Conservation (phyloP, 2,888 invertebrate species). For the Catocala fraxini region DNA sequence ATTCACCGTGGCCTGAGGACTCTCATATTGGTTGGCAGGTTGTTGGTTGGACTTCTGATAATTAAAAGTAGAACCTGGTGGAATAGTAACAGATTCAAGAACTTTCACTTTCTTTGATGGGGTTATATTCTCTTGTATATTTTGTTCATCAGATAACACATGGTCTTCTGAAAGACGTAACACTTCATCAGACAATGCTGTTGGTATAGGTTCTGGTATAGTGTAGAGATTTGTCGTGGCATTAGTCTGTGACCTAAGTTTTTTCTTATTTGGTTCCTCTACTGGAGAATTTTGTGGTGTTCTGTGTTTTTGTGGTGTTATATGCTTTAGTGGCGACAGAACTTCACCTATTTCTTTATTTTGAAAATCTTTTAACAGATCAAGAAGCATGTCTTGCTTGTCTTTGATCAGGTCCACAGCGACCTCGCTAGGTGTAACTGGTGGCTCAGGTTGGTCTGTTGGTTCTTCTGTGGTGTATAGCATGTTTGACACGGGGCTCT, state of each 20-base stretch:
- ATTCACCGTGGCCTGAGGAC: conserved; percentile 17
- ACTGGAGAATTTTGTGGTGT: conserved; percentile 28
- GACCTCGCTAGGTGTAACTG: conserved; percentile 47
- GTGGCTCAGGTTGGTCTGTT: conserved; percentile 16
- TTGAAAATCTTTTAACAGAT: conserved; percentile 68
- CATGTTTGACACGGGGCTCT: conserved; percentile 65
- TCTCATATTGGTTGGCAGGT: conserved; percentile 22
- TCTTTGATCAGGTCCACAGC: conserved; percentile 59
- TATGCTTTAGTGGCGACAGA: conserved; percentile 43
- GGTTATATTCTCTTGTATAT: conserved; percentile 54
- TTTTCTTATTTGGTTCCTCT: conserved; percentile 27
- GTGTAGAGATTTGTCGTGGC: conserved; percentile 25
- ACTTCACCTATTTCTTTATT: conserved; percentile 52
- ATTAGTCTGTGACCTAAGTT: conserved; percentile 27
- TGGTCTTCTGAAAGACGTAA: conserved; percentile 48
- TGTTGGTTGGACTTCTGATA: conserved; percentile 13
- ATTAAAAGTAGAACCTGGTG: conserved; percentile 43
- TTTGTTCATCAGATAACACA: conserved; percentile 33
- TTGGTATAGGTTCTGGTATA: conserved; percentile 54
- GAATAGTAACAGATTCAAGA: conserved; percentile 74
- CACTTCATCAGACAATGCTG: conserved; percentile 63
- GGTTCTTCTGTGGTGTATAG: conserved; percentile 55
- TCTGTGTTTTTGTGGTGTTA: conserved; percentile 27
- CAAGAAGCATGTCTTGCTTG: conserved; percentile 68
- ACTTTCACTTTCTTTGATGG: conserved; percentile 73